Evolutionary conservation across 1,140 invertebrate genomes (phyloP).

Genomic region (Probaryconus sp.): DNA sequence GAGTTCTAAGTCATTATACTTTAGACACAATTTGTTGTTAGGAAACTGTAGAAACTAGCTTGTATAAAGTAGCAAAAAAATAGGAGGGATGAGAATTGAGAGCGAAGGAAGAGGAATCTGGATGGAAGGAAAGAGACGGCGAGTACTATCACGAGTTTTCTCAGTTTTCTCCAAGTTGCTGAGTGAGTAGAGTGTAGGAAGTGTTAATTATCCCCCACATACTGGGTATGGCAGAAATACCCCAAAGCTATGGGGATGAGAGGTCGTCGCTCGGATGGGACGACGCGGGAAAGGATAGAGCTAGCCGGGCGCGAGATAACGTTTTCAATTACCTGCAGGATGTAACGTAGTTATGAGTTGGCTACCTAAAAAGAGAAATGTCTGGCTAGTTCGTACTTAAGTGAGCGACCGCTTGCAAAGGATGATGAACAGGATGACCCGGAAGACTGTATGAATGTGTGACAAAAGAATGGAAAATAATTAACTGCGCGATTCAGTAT

Average conservation of each 20-base stretch:
- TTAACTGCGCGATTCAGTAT: neutral
- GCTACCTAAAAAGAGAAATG: slow-evolving; percentile 67
- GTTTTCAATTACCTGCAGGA: slow-evolving; percentile 79
- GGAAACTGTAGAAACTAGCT: slow-evolving; percentile 51
- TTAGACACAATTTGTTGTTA: slow-evolving; percentile 66
- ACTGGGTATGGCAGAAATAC: slow-evolving; percentile 50
- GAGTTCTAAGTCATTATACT: slow-evolving; percentile 62
- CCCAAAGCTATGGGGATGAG: slow-evolving; percentile 55
- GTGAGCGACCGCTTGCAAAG: slow-evolving; percentile 64
- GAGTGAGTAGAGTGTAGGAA: slow-evolving; percentile 61
- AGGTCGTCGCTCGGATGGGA: slow-evolving; percentile 21
- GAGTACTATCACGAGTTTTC: slow-evolving; percentile 71
- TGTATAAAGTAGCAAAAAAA: slow-evolving; percentile 43
- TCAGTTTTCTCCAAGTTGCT: slow-evolving; percentile 73
- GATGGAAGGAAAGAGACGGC: slow-evolving; percentile 23
- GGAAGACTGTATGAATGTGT: slow-evolving; percentile 43
- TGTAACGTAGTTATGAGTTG: slow-evolving; percentile 78
- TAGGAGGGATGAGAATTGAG: slow-evolving; percentile 19
- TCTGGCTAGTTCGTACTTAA: slow-evolving; percentile 61
- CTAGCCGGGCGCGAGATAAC: slow-evolving; percentile 75
- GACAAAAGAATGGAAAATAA: slow-evolving; percentile 45
- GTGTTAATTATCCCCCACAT: slow-evolving; percentile 74
- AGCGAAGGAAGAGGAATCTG: slow-evolving; percentile 22
- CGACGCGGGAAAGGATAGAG: slow-evolving; percentile 65
- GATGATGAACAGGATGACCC: slow-evolving; percentile 73